Evolutionary conservation across 1,140 invertebrate species (phyloP).

Genomic region (Doryteuthis pealeii): DNA sequence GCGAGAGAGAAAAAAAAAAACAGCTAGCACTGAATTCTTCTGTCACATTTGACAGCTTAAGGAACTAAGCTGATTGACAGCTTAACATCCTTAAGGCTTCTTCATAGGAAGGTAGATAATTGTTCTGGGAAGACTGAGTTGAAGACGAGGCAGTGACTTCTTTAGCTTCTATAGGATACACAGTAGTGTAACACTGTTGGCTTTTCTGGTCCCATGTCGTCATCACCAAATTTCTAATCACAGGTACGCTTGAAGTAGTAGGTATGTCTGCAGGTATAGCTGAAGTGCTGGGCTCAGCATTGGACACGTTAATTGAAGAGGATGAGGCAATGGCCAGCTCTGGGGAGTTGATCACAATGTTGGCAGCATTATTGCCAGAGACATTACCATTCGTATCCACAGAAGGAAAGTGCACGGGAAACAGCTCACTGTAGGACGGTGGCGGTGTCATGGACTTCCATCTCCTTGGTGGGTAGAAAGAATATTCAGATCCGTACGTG

Average conservation of each 20-base stretch:
- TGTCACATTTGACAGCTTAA: too few relatives aligned
- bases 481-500: not conserved
- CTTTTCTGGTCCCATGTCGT: conserved; percentile 2
- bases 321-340: not conserved
- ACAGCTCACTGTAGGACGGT: not conserved
- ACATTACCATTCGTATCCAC: not conserved
- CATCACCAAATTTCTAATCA: not conserved
- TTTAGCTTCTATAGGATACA: not conserved
- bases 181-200: not conserved
- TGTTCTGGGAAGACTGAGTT: not conserved
- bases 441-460: conserved; percentile 5
- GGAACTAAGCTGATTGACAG: not conserved
- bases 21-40: too few relatives aligned
- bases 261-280: not conserved
- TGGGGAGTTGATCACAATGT: not conserved
- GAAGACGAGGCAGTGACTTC: not conserved
- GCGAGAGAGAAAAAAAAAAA: too few relatives aligned
- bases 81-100: not conserved
- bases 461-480: not conserved
- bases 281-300: not conserved
- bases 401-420: not conserved
- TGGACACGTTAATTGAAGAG: not conserved
- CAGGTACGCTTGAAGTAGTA: not conserved
- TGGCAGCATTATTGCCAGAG: not conserved
- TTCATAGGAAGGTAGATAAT: conserved; percentile 1